Evolutionary conservation across 2,888 invertebrate species (phyloP).

Genomic region (Myopa testacea): DNA sequence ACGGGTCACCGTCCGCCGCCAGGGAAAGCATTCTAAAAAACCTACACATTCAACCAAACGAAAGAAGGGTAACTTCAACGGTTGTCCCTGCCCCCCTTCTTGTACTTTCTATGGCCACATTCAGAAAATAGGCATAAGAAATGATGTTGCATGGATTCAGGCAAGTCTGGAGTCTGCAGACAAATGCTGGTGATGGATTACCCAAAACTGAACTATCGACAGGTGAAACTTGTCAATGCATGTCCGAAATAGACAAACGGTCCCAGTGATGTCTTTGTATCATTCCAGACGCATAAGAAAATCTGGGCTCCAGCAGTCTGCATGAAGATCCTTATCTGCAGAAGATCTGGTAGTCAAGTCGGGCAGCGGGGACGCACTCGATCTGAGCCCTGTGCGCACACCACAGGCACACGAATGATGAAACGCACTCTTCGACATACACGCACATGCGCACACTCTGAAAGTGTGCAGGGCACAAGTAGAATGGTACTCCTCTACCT

Average conservation of each 20-base stretch:
- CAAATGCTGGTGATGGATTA: background rate
- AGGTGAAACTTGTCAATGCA: conserved; percentile 36
- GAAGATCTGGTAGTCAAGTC: background rate
- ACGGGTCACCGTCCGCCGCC: background rate
- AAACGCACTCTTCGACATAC: background rate
- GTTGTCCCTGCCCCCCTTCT: too few relatives aligned
- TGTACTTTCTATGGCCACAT: too few relatives aligned
- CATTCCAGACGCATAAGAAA: background rate
- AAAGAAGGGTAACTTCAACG: too few relatives aligned
- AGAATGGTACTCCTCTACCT: background rate
- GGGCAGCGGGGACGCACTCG: background rate
- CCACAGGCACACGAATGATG: background rate
- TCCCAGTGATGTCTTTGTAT: conserved; percentile 10
- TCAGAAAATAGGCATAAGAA: too few relatives aligned
- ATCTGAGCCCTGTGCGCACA: background rate
- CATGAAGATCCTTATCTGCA: background rate
- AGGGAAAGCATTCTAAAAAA: background rate
- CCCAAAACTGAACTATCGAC: conserved; percentile 22
- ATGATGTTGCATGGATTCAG: too few relatives aligned
- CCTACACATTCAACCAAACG: too few relatives aligned
- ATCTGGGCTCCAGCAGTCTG: background rate
- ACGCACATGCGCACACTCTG: conserved; percentile 13
- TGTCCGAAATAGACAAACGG: background rate
- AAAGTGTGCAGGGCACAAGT: conserved; percentile 34
- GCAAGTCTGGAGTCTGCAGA: too few relatives aligned